Percentiles rank a stretch among this genome's conserved stretches.
These are phyloP conservation scores for Mus caroli DNA, from an alignment of 2,797 vertebrate genomes.

Conservation along the genomic window DNA sequence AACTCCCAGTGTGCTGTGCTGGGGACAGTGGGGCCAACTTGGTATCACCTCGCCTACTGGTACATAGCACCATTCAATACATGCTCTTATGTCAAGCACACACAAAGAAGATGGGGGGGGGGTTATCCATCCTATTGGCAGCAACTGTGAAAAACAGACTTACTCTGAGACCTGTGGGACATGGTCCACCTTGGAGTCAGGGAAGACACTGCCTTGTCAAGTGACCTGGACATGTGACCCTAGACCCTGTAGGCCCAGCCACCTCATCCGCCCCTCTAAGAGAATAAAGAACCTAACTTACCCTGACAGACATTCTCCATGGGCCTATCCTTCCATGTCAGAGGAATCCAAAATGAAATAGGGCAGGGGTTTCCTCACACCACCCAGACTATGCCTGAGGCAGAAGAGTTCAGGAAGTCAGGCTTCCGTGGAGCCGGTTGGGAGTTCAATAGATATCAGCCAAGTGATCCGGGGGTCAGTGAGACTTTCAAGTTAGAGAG, in stretches of 20 bases:
- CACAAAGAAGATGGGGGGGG: background rate
- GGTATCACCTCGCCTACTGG: background rate
- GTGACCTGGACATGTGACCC: background rate
- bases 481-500: background rate
- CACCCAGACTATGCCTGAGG: background rate
- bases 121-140: background rate
- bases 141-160: background rate
- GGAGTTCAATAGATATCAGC: background rate
- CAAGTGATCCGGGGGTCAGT: background rate
- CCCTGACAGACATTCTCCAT: background rate
- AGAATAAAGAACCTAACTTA: background rate
- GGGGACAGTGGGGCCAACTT: background rate
- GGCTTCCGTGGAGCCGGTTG: background rate
- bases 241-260: background rate
- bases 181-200: background rate
- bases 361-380: too few species aligned
- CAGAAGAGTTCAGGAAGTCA: background rate
- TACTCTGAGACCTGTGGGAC: background rate
- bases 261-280: background rate
- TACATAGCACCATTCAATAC: too few species aligned
- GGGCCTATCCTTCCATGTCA: background rate
- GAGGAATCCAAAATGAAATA: background rate
- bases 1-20: background rate
- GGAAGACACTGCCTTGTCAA: background rate
- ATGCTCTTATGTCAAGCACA: background rate